These are phyloP conservation scores for Enteromius unitaeniatus DNA, from an alignment of 2,797 vertebrate genomes.

Conservation along the genomic window DNA sequence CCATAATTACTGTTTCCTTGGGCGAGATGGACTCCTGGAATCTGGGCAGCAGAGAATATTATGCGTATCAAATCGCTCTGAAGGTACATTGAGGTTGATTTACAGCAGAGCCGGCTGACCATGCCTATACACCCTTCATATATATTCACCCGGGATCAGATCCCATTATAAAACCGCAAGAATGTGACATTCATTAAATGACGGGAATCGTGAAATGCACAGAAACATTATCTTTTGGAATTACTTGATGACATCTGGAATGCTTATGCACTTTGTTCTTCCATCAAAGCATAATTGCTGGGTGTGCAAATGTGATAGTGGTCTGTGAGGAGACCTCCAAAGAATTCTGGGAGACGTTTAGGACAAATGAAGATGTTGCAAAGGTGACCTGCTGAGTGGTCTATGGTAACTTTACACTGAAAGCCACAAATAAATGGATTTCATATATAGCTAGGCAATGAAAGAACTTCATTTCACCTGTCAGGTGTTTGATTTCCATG, in stretches of 20 bases:
- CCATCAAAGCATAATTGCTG: background rate
- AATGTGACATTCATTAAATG: constrained; percentile 27
- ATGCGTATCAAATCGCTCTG: constrained; percentile 38
- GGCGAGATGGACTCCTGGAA: constrained; percentile 42
- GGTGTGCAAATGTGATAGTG: background rate
- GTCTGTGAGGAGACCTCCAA: constrained; percentile 73
- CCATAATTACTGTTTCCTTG: constrained; percentile 61
- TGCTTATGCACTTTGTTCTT: background rate
- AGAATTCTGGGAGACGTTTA: constrained; percentile 73
- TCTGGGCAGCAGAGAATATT: constrained; percentile 45
- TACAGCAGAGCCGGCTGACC: background rate
- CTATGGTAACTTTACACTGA: constrained; percentile 68
- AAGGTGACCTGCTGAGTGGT: constrained; percentile 75
- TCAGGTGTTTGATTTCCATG: constrained; percentile 59
- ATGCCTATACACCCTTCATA: constrained; percentile 2
- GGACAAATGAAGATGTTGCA: constrained; percentile 79
- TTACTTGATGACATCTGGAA: background rate
- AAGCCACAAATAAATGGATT: constrained; percentile 81
- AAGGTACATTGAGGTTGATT: constrained; percentile 48
- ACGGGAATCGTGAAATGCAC: background rate
- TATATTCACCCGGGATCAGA: constrained; percentile 7
- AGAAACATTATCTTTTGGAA: constrained; percentile 8
- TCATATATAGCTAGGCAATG: constrained; percentile 80
- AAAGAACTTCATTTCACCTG: constrained; percentile 78
- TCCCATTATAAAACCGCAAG: constrained; percentile 5